Evolutionary conservation across 1,140 invertebrate species (phyloP), one percentile per base, ranked within the genome.

Genomic region (Mamestra configurata): DNA sequence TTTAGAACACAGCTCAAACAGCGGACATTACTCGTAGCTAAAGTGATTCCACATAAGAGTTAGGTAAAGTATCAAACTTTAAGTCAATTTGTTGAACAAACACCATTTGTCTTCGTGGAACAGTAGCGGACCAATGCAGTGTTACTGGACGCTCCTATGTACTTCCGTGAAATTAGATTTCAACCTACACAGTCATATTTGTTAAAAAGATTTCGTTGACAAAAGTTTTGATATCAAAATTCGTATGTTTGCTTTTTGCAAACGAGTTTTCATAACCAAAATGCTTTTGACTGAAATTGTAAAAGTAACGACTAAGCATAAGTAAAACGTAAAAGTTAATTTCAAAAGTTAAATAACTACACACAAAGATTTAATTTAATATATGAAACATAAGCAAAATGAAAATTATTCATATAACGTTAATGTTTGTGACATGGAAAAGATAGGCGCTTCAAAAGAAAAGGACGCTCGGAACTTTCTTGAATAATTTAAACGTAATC

Each of bases 41-140:
- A 85, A 81, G 59, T 79, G 55, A 75, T 80, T 85, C 57, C 77
- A 77, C 75, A 72, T 76, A 76, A 84, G 76, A 79, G 78, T 79
- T 72, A 80, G 73, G 64, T 76, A 80, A 85, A 79, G 82, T 83
- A 81, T 81, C 79, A 81, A 76, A 83, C 79, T 64, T 64, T 66
- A 79, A 87, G 88, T 85, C 83, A 88, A 86, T 88, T 90, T 90
- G 80, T 84, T 53, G 79, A 89, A 86, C 87, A 90, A 90, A 87
- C 81, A 89, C 79, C 82, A 87, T 88, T 87, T 87, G 85, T 89
- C 84, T 88, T 83, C 55, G 59, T 66, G 79, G 82, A 59, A 83
- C 82, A 79, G 76, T 20, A 22, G 79, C 70, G 53, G 18, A 43
- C 79, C 86, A 87, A 89, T 88, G 86, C 81, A 85, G 81, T 68